Base-by-base conservation (phyloP, 1,140 invertebrate genomes). In the Meteorus sp. region DNA sequence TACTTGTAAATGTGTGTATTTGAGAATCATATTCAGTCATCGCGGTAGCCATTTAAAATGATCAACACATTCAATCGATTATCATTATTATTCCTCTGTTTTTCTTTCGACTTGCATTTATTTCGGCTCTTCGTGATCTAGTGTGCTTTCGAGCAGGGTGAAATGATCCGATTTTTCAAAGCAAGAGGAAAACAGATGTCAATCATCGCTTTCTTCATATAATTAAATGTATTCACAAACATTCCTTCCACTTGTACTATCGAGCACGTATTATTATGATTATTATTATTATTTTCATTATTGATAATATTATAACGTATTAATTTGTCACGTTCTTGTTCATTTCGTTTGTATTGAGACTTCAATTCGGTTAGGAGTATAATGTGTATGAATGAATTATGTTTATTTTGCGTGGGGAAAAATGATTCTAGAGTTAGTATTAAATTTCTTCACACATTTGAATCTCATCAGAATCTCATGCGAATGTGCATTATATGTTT, bases 241-340 rank as follows among this genome's bases (percentile, higher is more conserved):
- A 58, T 58, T 58, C 45, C 56, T 58, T 58, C 56, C 56, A 58
- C 48, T 56, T 43, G 41, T 57, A 31, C 39, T 57, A 27, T 57
- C 25, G 7, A 57, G 55, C 55, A 48, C 43, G 31, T 25, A 39
- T 17, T 48, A 4, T 13, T 55, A 8, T 56, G 17, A 27, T 54
- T 6, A 39, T 31, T 23, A 23, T 47, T 47, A 2, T n/a, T 9
- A 15, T 51, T 35, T 9, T 17, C 19, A 20, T 53, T 39, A 22
- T 41, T 45, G 37, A 22, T 19, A 20, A 44, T 4, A 27, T 22
- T 48, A 5, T 19, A 17, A 17, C 3, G 35, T 39, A 5, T 39
- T 4, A 11, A 29, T 29, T 29, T 39, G 15, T n/a, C n/a, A n/a
- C n/a, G n/a, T n/a, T n/a, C n/a, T n/a, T n/a, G n/a, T n/a, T n/a